Percentiles rank a stretch among this genome's conserved stretches.
Evolutionary conservation across 2,113 vertebrate species (phyloP).

Genomic region (Calidris pygmaea): DNA sequence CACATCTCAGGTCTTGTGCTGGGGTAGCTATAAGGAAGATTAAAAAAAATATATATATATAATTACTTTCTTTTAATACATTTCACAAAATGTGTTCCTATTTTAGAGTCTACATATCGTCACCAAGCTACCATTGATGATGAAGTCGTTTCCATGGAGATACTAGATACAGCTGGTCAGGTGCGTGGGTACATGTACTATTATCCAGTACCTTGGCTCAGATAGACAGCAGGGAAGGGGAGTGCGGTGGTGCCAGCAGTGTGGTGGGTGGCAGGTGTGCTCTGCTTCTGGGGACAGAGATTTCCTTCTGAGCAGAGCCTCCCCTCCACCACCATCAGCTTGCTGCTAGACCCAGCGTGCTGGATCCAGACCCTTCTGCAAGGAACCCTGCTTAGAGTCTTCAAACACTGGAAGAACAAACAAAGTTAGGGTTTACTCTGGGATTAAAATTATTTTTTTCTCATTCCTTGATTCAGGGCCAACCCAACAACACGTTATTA

Average conservation of each 20-base stretch:
- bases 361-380: not conserved
- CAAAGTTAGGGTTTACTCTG: not conserved
- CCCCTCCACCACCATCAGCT: not conserved
- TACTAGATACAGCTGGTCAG: slow-evolving; percentile 97
- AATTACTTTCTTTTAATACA: not conserved
- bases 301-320: not conserved
- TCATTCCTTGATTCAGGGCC: not conserved
- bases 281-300: not conserved
- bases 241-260: not conserved
- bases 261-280: not conserved
- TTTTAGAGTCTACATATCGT: slow-evolving; percentile 93
- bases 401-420: not conserved
- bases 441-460: not conserved
- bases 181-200: slow-evolving; percentile 70
- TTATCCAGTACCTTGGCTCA: not conserved
- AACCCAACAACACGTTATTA: not conserved
- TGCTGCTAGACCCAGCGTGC: not conserved
- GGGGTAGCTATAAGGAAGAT: not conserved
- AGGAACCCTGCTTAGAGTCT: not conserved
- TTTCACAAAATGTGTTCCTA: slow-evolving; percentile 19
- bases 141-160: slow-evolving; percentile 96
- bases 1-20: not conserved
- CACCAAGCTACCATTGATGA: slow-evolving; percentile 97
- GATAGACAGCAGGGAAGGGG: not conserved
- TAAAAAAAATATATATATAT: no score